Percentiles rank a stretch among this genome's conserved stretches.
These are phyloP conservation scores for Acleris holmiana DNA, from an alignment of 2,888 invertebrate species.

Conservation along the genomic window DNA sequence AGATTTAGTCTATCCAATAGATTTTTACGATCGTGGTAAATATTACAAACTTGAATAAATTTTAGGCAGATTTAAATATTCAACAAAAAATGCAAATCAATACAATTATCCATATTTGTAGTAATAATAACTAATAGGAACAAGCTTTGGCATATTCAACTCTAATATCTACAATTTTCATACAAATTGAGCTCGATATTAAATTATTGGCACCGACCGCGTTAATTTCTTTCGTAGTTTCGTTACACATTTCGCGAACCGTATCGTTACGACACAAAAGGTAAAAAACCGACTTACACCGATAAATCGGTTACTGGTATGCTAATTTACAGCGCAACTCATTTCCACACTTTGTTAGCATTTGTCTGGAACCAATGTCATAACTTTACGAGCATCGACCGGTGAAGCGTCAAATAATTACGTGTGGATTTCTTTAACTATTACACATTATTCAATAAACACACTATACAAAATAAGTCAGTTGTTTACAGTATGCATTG, in stretches of 20 bases:
- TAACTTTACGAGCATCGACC: slow-evolving; percentile 39
- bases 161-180: too few relatives aligned
- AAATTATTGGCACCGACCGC: slow-evolving; percentile 25
- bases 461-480: too few relatives aligned
- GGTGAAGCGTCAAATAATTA: neutral
- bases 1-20: neutral
- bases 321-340: slow-evolving; percentile 69
- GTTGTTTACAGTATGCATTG: too few relatives aligned
- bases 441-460: neutral
- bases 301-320: slow-evolving; percentile 67
- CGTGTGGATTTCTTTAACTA: neutral
- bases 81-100: too few relatives aligned
- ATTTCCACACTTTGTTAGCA: slow-evolving; percentile 54
- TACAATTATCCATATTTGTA: too few relatives aligned
- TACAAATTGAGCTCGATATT: neutral
- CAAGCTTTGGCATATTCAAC: too few relatives aligned
- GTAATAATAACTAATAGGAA: too few relatives aligned
- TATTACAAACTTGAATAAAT: too few relatives aligned
- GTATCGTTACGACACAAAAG: slow-evolving; percentile 70
- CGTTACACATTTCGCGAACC: slow-evolving; percentile 77
- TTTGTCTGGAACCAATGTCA: slow-evolving; percentile 48
- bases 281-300: slow-evolving; percentile 65
- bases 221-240: slow-evolving; percentile 66
- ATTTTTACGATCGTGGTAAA: too few relatives aligned
- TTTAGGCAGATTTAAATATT: too few relatives aligned